These are phyloP conservation scores for Drepana arcuata DNA, from an alignment of 1,140 invertebrate species.

Conservation along the genomic window DNA sequence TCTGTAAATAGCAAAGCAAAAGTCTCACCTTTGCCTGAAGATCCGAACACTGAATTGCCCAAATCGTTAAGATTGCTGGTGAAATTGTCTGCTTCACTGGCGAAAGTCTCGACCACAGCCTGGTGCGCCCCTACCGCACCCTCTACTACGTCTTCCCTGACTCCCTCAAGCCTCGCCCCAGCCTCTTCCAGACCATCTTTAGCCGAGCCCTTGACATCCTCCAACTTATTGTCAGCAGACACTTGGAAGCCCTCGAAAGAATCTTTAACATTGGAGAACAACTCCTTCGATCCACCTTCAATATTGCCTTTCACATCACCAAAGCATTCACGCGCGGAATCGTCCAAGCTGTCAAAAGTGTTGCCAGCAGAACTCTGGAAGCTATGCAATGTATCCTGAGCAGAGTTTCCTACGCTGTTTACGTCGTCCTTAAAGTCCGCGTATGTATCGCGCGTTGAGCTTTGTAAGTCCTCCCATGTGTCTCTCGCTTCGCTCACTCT, in stretches of 20 bases:
- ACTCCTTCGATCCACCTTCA: constrained; percentile 31
- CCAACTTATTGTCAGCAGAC: constrained; percentile 52
- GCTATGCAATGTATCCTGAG: constrained; percentile 55
- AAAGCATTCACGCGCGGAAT: constrained; percentile 40
- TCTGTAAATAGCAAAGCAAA: constrained; percentile 2
- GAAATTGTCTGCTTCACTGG: constrained; percentile 44
- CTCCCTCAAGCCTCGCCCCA: constrained; percentile 29
- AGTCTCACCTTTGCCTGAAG: constrained; percentile 50
- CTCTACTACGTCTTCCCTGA: constrained; percentile 18
- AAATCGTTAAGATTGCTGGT: constrained; percentile 56
- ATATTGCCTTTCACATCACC: constrained; percentile 30
- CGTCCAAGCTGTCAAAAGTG: constrained; percentile 60
- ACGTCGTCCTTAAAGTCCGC: constrained; percentile 49
- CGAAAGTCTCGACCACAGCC: constrained; percentile 24
- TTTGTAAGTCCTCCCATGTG: constrained; percentile 52
- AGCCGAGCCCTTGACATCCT: constrained; percentile 41
- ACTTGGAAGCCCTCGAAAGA: constrained; percentile 58
- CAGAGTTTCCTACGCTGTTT: constrained; percentile 43
- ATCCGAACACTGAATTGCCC: constrained; percentile 54
- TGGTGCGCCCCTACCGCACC: constrained; percentile 25
- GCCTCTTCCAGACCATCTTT: constrained; percentile 35
- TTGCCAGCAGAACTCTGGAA: constrained; percentile 63
- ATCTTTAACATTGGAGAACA: constrained; percentile 42
- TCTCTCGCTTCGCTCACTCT: constrained; percentile 40
- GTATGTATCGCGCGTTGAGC: constrained; percentile 50